phyloP scores from a whole-genome alignment of 2,113 vertebrate genomes.

The Labeo catla region DNA sequence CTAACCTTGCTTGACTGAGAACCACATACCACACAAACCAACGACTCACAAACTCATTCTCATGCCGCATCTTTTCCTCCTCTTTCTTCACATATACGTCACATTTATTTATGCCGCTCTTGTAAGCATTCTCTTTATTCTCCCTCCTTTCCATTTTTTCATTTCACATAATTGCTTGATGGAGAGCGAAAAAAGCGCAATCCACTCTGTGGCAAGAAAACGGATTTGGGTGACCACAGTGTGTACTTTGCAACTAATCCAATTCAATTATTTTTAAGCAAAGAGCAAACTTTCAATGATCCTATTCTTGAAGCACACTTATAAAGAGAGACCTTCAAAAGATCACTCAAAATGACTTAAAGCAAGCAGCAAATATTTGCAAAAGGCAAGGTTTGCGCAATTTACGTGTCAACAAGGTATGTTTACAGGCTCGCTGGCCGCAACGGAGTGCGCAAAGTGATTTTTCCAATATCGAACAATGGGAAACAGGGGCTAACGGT shows the following conservation, averaged over 20 bases:
- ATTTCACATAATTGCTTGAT: conserved; percentile 52
- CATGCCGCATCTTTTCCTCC: conserved; percentile 30
- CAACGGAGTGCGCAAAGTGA: not conserved
- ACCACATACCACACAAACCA: conserved; percentile 45
- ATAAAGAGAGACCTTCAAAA: conserved; percentile 43
- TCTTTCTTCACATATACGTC: conserved; percentile 41
- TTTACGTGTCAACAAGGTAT: conserved; percentile 28
- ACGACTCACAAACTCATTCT: conserved; percentile 41
- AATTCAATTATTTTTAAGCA: conserved; percentile 41
- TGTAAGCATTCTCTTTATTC: conserved; percentile 36
- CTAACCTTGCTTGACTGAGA: conserved; percentile 58
- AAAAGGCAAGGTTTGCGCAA: conserved; percentile 28
- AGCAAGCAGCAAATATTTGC: conserved; percentile 55
- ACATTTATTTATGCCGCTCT: conserved; percentile 50
- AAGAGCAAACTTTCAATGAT: conserved; percentile 42
- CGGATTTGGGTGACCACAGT: conserved; percentile 23
- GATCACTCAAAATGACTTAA: conserved; percentile 45
- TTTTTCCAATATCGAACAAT: conserved; percentile 38
- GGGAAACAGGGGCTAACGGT: not conserved
- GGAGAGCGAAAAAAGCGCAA: conserved; percentile 20
- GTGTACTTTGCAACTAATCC: conserved; percentile 37
- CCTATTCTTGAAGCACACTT: conserved; percentile 35
- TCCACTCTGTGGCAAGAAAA: conserved; percentile 44
- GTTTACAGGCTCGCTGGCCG: conserved; percentile 16
- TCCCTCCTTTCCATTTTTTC: conserved; percentile 27